These are phyloP conservation scores for Aurelia coerulea DNA, from an alignment of 30 jellyfish, hydroid and myxozoan genomes.

Conservation along the genomic window DNA sequence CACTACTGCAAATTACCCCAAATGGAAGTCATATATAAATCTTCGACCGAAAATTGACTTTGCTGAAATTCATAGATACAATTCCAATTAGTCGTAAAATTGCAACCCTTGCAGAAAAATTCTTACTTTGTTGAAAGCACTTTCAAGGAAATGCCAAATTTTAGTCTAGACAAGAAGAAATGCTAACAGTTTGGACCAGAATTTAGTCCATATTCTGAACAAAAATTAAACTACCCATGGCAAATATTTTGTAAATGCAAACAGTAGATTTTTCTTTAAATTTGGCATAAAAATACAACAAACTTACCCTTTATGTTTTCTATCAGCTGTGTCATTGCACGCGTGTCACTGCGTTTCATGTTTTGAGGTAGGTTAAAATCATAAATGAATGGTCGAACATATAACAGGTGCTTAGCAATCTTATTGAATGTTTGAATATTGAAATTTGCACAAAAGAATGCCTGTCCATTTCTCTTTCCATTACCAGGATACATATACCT, in stretches of 20 bases:
- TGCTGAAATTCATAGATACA: not conserved
- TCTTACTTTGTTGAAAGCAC: not conserved
- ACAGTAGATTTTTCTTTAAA: not conserved
- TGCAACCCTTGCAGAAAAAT: not conserved
- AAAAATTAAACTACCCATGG: not conserved
- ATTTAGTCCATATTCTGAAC: not conserved
- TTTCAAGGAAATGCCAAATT: not conserved
- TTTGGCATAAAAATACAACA: constrained; percentile 1
- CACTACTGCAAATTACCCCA: not conserved
- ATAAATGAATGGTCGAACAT: constrained; percentile 30
- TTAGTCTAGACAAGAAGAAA: not conserved
- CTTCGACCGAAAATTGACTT: not conserved
- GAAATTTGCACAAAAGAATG: constrained; percentile 15
- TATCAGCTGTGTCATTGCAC: not conserved
- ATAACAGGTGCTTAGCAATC: constrained; percentile 8
- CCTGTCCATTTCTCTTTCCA: constrained; percentile 13
- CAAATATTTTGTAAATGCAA: not conserved
- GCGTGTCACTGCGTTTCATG: not conserved
- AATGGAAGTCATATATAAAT: not conserved
- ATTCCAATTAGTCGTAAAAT: not conserved
- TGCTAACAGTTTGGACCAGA: not conserved
- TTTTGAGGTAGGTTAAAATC: constrained; percentile 15
- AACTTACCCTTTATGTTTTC: constrained; percentile 15
- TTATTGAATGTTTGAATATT: not conserved
- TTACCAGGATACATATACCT: not conserved